Evolutionary conservation across 2,888 invertebrate species (phyloP), one percentile per base, ranked within the genome.

Genomic region (Hypsopygia costalis): DNA sequence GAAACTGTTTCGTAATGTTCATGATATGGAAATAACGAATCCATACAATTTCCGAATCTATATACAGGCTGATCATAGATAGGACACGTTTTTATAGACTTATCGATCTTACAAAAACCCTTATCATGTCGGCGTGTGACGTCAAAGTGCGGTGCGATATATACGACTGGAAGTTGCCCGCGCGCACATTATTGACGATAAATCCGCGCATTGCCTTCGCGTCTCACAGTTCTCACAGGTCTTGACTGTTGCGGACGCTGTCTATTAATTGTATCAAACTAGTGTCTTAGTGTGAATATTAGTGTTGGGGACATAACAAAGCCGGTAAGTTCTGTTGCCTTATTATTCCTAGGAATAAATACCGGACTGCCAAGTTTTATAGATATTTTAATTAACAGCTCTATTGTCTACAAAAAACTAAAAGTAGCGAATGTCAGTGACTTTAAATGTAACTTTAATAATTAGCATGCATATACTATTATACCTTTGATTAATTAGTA

Each of bases 131-230:
- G 52, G 41, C 52, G 48, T 4, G 60, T 85, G 87, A 86, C 87
- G 86, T 85, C 77, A 74, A 56, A 47, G 44, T 41, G 47, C 53
- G 51, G 49, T 45, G 62, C 61, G 72, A 80, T 86, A 86, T 81
- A 86, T 86, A 86, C 74, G 50, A 54, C 58, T 40, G 69, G 46
- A 54, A 44, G 49, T 54, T 58, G 69, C 79, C 81, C 86, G 85
- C 83, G 87, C 81, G 81, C 66, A 67, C 76, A 81, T 76, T 81
- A 71, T 72, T 78, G 59, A 51, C 66, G 58, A 74, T 73, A 76
- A 76, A 68, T 66, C 74, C 60, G 73, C 65, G 70, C 64, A 53
- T 55, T 64, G 68, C 62, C 66, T 58, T 55, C 55, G 65, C 71
- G 67, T 61, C 62, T 66, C 56, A 49, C 68, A 67, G 69, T 68